Percentiles rank a stretch among this genome's conserved stretches.
phyloP scores from a whole-genome alignment of 2,888 invertebrate species.

The Pristionchus fissidentatus region DNA sequence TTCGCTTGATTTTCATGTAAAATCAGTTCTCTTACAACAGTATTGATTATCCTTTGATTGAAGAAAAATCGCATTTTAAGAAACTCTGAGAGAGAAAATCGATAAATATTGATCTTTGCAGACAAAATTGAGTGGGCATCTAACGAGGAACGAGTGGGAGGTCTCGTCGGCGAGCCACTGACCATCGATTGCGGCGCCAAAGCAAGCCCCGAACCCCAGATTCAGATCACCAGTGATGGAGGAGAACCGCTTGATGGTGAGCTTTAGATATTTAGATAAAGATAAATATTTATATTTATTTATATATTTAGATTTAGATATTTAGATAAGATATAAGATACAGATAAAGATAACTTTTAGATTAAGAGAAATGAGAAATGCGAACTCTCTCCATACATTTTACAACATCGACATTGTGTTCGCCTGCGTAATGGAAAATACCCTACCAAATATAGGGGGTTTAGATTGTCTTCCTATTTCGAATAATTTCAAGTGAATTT shows the following conservation, averaged over 20 bases:
- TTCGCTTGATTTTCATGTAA: too few species aligned
- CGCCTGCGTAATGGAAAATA: too few species aligned
- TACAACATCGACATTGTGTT: too few species aligned
- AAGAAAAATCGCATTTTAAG: background rate
- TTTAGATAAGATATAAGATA: too few species aligned
- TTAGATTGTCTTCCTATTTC: background rate
- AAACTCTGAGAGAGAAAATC: background rate
- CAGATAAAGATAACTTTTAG: too few species aligned
- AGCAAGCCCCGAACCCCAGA: constrained; percentile 57
- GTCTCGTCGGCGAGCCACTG: constrained; percentile 66
- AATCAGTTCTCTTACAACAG: too few species aligned
- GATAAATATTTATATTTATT: too few species aligned
- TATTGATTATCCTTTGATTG: too few species aligned
- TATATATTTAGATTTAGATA: too few species aligned
- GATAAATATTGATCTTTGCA: constrained; percentile 43
- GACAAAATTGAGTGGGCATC: constrained; percentile 67
- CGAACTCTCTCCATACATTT: too few species aligned
- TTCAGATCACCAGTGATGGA: constrained; percentile 64
- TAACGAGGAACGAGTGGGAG: constrained; percentile 60
- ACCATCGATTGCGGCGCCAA: constrained; percentile 69
- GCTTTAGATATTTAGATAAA: background rate
- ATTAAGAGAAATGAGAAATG: too few species aligned
- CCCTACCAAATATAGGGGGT: too few species aligned
- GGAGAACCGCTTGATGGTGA: constrained; percentile 66
- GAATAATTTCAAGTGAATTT: background rate